Evolutionary conservation across 1,140 invertebrate species (phyloP).

Genomic region (Drosophila miranda): DNA sequence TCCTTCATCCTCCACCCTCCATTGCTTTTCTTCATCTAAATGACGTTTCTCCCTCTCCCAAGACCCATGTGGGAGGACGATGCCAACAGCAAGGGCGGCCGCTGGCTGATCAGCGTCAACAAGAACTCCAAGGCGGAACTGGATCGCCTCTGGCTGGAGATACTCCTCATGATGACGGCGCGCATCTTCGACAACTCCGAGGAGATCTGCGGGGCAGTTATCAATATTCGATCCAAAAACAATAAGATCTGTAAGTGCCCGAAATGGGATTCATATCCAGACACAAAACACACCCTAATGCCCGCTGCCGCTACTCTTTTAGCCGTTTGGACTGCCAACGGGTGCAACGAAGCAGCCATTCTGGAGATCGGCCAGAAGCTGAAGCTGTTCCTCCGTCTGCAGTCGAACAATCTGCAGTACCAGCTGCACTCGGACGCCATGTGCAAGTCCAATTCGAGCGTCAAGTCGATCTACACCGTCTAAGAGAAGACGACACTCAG

Average conservation of each 20-base stretch:
- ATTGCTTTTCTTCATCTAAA: conserved; percentile 94
- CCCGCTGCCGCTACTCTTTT: conserved; percentile 5
- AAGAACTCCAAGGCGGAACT: conserved; percentile 93
- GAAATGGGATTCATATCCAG: not conserved
- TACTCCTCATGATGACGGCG: conserved; percentile 93
- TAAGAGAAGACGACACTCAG: conserved; percentile 17
- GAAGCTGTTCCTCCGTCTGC: conserved; percentile 89
- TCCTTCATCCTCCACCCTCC: conserved; percentile 64
- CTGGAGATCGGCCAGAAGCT: conserved; percentile 92
- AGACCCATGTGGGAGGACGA: conserved; percentile 99
- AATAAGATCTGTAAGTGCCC: conserved; percentile 90
- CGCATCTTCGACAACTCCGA: conserved; percentile 97
- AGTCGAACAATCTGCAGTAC: conserved; percentile 85
- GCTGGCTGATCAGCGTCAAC: conserved; percentile 96
- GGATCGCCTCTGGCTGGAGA: conserved; percentile 96
- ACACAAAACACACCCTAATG: no score
- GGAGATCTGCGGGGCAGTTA: conserved; percentile 97
- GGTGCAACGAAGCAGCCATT: conserved; percentile 88
- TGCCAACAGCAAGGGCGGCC: conserved; percentile 93
- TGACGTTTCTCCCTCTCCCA: conserved; percentile 88
- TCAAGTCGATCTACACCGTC: conserved; percentile 64
- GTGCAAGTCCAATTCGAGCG: conserved; percentile 84
- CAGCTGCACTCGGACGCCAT: conserved; percentile 94
- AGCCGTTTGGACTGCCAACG: conserved; percentile 82
- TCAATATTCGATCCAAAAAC: conserved; percentile 94